Evolutionary conservation across 2,113 vertebrate genomes (phyloP).

Genomic region (Phocoena sinus): DNA sequence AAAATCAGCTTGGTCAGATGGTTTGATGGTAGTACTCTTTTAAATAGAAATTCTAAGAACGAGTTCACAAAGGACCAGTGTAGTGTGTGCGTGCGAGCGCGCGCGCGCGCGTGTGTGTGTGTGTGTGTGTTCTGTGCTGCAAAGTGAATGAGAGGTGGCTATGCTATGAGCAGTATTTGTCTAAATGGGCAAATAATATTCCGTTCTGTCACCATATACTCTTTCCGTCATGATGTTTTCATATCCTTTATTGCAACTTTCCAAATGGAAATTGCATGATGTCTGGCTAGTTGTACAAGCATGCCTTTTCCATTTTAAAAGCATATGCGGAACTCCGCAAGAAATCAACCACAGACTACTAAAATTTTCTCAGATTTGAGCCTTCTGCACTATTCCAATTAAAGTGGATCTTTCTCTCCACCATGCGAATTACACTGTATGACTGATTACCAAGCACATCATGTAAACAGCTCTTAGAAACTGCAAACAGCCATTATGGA

Average conservation of each 20-base stretch:
- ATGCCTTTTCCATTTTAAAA: conserved; percentile 23
- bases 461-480: conserved; percentile 67
- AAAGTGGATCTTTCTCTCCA: conserved; percentile 30
- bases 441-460: conserved; percentile 70
- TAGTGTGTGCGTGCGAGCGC: background rate
- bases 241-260: background rate
- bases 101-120: background rate
- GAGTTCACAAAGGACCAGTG: background rate
- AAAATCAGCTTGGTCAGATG: background rate
- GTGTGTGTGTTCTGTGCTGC: background rate
- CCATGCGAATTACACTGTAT: conserved; percentile 47
- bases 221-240: background rate
- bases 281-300: background rate
- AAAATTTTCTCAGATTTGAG: conserved; percentile 22
- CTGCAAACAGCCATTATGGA: conserved; percentile 68
- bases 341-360: background rate
- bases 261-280: background rate
- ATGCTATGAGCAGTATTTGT: background rate
- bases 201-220: background rate
- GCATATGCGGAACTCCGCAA: background rate
- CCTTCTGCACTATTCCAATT: conserved; percentile 31
- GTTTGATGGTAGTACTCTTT: background rate
- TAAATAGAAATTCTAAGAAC: background rate
- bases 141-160: background rate
- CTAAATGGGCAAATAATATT: background rate